These are phyloP conservation scores for Cheilosia vernalis DNA, from an alignment of 2,888 invertebrate species.

Conservation along the genomic window DNA sequence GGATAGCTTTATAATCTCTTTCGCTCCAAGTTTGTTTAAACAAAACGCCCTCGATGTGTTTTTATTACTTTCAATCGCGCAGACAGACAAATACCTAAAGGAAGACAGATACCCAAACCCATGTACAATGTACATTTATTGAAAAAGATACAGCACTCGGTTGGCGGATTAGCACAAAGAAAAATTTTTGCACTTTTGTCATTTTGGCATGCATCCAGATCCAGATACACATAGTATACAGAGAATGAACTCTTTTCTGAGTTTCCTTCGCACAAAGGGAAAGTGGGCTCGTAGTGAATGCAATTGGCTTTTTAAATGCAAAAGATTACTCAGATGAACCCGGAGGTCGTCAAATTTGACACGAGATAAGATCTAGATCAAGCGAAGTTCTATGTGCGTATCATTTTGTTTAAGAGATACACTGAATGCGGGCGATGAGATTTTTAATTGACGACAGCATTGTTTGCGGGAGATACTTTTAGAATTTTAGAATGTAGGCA, in stretches of 20 bases:
- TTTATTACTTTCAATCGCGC: conserved; percentile 33
- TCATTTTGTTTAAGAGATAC: conserved; percentile 5
- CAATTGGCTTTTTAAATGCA: conserved; percentile 37
- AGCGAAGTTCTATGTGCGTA: conserved; percentile 11
- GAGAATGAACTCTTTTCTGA: conserved; percentile 37
- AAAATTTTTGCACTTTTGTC: conserved; percentile 66
- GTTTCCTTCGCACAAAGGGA: conserved; percentile 39
- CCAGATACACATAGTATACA: conserved; percentile 47
- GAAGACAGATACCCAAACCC: background rate
- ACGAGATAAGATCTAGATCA: conserved; percentile 40
- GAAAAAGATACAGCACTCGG: conserved; percentile 36
- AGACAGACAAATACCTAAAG: conserved; percentile 4
- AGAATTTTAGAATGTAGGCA: background rate
- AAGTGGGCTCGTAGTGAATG: conserved; percentile 20
- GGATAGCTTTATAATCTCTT: background rate
- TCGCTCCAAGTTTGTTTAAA: conserved; percentile 26
- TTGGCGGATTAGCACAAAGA: conserved; percentile 58
- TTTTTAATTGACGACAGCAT: background rate
- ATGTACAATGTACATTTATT: background rate
- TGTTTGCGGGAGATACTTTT: too few relatives aligned
- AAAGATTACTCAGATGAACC: conserved; percentile 34
- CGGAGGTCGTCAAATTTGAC: conserved; percentile 30
- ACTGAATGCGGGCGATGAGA: background rate
- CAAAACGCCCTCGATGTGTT: conserved; percentile 22
- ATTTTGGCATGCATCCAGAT: conserved; percentile 65